A percentile compares a stretch with the other conserved stretches of the same genome.
These are phyloP conservation scores for Hydrolagus affinis DNA, from an alignment of 2,113 vertebrate species.

Conservation along the genomic window DNA sequence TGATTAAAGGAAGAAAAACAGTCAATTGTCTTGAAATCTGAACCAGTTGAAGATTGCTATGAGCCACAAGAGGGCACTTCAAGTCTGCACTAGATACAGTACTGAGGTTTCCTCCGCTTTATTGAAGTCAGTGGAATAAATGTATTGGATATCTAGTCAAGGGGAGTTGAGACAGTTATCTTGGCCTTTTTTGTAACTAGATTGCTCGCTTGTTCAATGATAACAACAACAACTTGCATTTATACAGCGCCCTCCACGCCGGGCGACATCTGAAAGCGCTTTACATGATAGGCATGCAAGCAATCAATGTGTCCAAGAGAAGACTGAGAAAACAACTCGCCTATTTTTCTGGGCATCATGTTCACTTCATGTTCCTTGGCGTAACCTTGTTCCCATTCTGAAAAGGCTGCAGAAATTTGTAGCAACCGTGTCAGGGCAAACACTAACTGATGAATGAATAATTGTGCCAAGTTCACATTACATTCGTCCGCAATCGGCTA, in stretches of 20 bases:
- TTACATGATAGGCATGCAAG: not conserved
- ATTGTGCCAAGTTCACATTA: not conserved
- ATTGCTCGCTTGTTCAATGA: not conserved
- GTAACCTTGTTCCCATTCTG: not conserved
- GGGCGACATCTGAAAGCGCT: no score
- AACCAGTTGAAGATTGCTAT: no score
- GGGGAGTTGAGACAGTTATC: not conserved
- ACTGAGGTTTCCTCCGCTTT: not conserved
- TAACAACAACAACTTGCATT: no score
- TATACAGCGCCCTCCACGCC: no score
- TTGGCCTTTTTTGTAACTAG: not conserved
- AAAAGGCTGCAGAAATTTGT: not conserved
- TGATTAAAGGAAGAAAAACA: not conserved
- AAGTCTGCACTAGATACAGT: not conserved
- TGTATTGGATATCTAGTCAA: not conserved
- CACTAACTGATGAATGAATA: not conserved
- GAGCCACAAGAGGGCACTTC: slow-evolving; percentile 12
- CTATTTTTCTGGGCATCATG: no score
- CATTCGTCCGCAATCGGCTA: not conserved
- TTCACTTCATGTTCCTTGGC: no score
- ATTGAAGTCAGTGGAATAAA: not conserved
- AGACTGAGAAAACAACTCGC: not conserved
- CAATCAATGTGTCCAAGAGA: not conserved
- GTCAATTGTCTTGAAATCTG: not conserved
- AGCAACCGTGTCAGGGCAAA: not conserved